Base-by-base conservation (phyloP, 2,113 vertebrate genomes). In the Pseudorasbora parva region DNA sequence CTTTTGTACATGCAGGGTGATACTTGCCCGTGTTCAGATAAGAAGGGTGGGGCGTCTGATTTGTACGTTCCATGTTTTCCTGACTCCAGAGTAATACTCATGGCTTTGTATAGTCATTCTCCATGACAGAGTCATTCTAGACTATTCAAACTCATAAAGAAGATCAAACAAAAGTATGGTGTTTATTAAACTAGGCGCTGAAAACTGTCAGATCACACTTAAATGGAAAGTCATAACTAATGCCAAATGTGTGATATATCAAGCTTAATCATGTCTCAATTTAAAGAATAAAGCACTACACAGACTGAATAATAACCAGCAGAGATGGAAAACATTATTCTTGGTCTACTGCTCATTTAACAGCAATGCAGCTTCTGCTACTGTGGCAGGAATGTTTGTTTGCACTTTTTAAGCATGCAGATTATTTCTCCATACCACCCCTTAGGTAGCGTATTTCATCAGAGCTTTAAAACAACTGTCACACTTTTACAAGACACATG, bases 401-500 rank as follows among this genome's bases (percentile, higher is more conserved):
- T 71, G 69, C 9, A 10, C 12, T 25, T 60, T 30, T 11, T 80
- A 76, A 47, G 56, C n/a, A 66, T 85, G 57, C 17, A 30, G 83
- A 87, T 81, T 77, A 37, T 51, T 57, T 33, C 71, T 27, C 66
- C 71, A 57, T 74, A 68, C 37, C 71, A 57, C 54, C 80, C 66
- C 83, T 78, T 64, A 84, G 72, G 69, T 84, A n/a, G 7, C 64
- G 77, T 85, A 84, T 87, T 88, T 85, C 78, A 82, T 69, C 73
- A 68, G 82, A 33, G 85, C 73, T 81, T 83, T 83, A 78, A 85
- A 57, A 78, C 71, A 85, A 74, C 27, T 78, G 27, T 85, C 85
- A 87, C 64, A 78, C 37, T 78, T 81, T 86, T 86, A 86, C 10
- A 15, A 86, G 87, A 78, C 25, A 74, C 83, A 83, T 73, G 71